These are phyloP conservation scores for Chamaea fasciata DNA, from an alignment of 2,113 vertebrate genomes.

Conservation along the genomic window DNA sequence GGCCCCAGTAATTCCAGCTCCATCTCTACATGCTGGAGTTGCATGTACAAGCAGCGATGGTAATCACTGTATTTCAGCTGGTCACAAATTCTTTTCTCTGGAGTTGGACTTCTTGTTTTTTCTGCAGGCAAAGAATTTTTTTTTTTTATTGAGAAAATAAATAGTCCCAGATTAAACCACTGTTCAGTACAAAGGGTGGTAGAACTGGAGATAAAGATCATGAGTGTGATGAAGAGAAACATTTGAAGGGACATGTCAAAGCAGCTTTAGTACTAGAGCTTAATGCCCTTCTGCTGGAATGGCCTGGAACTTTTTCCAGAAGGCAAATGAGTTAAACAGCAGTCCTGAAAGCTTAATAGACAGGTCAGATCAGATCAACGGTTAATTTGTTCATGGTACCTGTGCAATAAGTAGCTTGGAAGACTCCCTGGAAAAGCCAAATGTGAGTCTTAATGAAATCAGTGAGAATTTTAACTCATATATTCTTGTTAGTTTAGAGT, in stretches of 20 bases:
- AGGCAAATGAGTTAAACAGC: background rate
- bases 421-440: background rate
- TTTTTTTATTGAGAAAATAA: background rate
- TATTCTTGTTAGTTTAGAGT: background rate
- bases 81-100: slow-evolving; percentile 49
- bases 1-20: slow-evolving; percentile 80
- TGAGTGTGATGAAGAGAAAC: background rate
- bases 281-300: background rate
- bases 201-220: background rate
- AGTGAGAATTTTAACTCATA: background rate
- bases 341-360: background rate
- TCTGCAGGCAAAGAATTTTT: slow-evolving; percentile 24
- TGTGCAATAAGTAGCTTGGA: background rate
- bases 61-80: slow-evolving; percentile 71
- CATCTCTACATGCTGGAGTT: slow-evolving; percentile 83
- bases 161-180: background rate
- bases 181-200: background rate
- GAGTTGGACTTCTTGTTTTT: slow-evolving; percentile 41
- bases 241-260: background rate
- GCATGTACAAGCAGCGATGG: slow-evolving; percentile 79
- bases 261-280: background rate
- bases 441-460: background rate
- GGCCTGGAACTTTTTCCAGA: background rate
- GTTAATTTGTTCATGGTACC: background rate
- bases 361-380: background rate